phyloP scores from a whole-genome alignment of 2,888 invertebrate genomes.

The Cyclophora albipunctata region DNA sequence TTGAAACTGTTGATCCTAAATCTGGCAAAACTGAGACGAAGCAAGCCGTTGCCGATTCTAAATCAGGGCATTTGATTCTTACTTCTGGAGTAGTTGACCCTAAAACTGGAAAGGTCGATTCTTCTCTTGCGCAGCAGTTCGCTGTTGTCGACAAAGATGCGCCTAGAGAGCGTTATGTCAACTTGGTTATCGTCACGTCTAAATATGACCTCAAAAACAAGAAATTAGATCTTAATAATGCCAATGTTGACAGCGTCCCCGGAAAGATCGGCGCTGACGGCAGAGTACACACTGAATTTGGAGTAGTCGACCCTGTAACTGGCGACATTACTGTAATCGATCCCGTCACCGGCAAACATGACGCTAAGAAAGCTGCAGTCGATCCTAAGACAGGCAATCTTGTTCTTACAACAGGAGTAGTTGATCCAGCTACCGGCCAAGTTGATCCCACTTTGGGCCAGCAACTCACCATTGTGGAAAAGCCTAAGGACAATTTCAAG shows the following conservation, averaged over 20 bases:
- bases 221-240: constrained; percentile 59
- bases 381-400: constrained; percentile 77
- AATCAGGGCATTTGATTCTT: constrained; percentile 65
- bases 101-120: constrained; percentile 69
- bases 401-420: constrained; percentile 65
- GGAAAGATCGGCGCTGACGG: constrained; percentile 51
- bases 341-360: constrained; percentile 75
- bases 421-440: constrained; percentile 70
- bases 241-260: constrained; percentile 46
- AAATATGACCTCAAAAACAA: constrained; percentile 69
- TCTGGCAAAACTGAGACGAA: constrained; percentile 75
- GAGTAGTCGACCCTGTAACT: constrained; percentile 70
- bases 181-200: constrained; percentile 67
- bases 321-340: constrained; percentile 73
- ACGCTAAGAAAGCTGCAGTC: constrained; percentile 75
- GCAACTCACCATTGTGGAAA: constrained; percentile 50
- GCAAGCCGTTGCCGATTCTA: constrained; percentile 72
- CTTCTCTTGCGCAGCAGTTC: constrained; percentile 68
- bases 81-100: constrained; percentile 74
- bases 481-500: constrained; percentile 40
- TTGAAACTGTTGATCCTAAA: constrained; percentile 70
- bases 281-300: constrained; percentile 72
- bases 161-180: constrained; percentile 50
- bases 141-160: constrained; percentile 55
- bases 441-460: constrained; percentile 70